These are phyloP conservation scores for Urocitellus parryii DNA, from an alignment of 2,113 vertebrate species.

Conservation along the genomic window DNA sequence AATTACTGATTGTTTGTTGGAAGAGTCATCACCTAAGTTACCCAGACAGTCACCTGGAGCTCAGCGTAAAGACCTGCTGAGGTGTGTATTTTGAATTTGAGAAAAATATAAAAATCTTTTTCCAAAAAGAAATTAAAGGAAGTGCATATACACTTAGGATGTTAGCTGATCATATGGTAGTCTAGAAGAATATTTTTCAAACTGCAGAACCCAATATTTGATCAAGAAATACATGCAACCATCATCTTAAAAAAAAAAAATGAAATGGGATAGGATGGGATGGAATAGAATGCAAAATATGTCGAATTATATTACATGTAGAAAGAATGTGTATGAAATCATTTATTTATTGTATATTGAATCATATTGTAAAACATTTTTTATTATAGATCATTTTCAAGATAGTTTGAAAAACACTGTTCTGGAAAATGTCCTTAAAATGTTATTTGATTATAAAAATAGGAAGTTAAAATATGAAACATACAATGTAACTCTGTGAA, in stretches of 20 bases:
- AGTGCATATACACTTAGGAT: neutral
- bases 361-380: neutral
- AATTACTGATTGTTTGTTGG: constrained; percentile 83
- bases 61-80: constrained; percentile 81
- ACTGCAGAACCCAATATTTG: neutral
- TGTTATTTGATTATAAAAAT: constrained; percentile 26
- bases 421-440: constrained; percentile 31
- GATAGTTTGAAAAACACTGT: constrained; percentile 8
- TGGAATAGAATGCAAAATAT: constrained; percentile 12
- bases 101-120: constrained; percentile 47
- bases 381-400: constrained; percentile 24
- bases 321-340: constrained; percentile 32
- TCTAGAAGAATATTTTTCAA: constrained; percentile 47
- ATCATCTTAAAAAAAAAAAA: constrained; percentile 12
- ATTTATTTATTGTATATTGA: constrained; percentile 12
- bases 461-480: constrained; percentile 37
- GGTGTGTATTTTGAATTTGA: constrained; percentile 83
- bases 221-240: neutral
- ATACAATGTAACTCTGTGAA: constrained; percentile 24
- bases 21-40: constrained; percentile 88
- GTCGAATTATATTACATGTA: neutral
- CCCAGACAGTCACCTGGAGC: constrained; percentile 85
- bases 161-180: neutral
- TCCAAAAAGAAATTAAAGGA: constrained; percentile 42
- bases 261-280: neutral